Evolutionary conservation across 1,140 invertebrate genomes (phyloP), one percentile per base, ranked within the genome.

Genomic region (Palaemon carinicauda): DNA sequence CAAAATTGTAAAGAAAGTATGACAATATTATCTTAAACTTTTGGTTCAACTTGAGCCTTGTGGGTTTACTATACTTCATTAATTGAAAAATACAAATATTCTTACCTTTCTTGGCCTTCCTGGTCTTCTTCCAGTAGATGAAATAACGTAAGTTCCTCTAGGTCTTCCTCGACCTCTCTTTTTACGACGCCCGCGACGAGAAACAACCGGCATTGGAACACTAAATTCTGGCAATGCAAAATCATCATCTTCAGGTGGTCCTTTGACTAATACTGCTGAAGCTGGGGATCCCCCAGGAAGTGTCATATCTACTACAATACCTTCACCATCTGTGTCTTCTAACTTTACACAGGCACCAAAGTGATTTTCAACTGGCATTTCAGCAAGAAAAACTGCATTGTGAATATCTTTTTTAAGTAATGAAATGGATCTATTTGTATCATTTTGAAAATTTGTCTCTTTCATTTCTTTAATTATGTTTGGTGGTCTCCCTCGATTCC

Each of bases 91-190:
- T n/a, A n/a, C n/a, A n/a, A n/a, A n/a, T n/a, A n/a, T 7, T 31
- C 31, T 19, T 80, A 88, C 83, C 69, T 89, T 87, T 41, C 78
- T 86, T 60, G 83, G 83, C 24, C 88, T 81, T 19, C 88, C 88
- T 54, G 83, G 88, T 31, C 83, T 65, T 53, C 88, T 29, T 19
- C 88, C 88, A 50, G 79, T 82, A 17, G 88, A 89, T 24, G 84
- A 87, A 53, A 89, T 87, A 24, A 89, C 88, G 41, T 86, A 86
- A 1, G 87, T 85, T 24, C 88, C 88, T 65, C 81, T 83, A 1
- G 80, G 74, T 10, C 85, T 52, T 14, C 88, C 85, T 41, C 85
- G 82, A 17, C 88, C 85, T 73, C 88, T 60, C 31, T 87, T 87
- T 52, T 75, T 84, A 77, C 86, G 83, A 12, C 86, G 78, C 14